Percentiles rank a stretch among this genome's conserved stretches.
These are phyloP conservation scores for Temnothorax ravouxi DNA, from an alignment of 2,888 invertebrate species.

Conservation along the genomic window DNA sequence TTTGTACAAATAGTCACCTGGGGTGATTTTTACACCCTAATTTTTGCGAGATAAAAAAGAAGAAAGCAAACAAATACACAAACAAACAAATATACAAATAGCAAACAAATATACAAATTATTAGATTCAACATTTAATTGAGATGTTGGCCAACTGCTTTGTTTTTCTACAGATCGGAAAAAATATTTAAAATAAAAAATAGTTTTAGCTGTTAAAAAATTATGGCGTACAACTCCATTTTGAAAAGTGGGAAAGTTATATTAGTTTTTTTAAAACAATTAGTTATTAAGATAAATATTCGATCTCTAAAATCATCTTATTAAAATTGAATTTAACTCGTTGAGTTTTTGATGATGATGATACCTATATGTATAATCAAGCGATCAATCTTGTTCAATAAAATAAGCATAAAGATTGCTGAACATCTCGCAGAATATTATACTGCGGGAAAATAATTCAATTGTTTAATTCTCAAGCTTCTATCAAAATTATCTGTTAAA, in stretches of 20 bases:
- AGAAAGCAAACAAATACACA: constrained; percentile 30
- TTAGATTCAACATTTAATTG: too few species aligned
- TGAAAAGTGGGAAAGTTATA: background rate
- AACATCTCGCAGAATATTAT: background rate
- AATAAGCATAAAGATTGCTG: too few species aligned
- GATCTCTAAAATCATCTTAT: background rate
- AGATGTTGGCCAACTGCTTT: background rate
- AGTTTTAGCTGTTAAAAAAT: background rate
- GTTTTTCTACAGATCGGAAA: background rate
- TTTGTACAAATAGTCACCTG: too few species aligned
- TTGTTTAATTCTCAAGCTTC: background rate
- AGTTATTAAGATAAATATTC: background rate
- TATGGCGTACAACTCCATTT: background rate
- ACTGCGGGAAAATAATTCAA: background rate
- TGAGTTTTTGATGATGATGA: background rate
- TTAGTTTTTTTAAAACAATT: background rate
- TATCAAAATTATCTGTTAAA: background rate
- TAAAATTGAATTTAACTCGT: constrained; percentile 3
- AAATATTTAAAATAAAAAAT: background rate
- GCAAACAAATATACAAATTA: constrained; percentile 47
- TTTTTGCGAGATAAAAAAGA: constrained; percentile 41
- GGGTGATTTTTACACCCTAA: too few species aligned
- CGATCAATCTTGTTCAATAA: background rate
- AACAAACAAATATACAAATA: constrained; percentile 48
- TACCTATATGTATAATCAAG: too few species aligned